Conservation (phyloP, 2,888 invertebrate genomes). For the Pogonocherus hispidulus region DNA sequence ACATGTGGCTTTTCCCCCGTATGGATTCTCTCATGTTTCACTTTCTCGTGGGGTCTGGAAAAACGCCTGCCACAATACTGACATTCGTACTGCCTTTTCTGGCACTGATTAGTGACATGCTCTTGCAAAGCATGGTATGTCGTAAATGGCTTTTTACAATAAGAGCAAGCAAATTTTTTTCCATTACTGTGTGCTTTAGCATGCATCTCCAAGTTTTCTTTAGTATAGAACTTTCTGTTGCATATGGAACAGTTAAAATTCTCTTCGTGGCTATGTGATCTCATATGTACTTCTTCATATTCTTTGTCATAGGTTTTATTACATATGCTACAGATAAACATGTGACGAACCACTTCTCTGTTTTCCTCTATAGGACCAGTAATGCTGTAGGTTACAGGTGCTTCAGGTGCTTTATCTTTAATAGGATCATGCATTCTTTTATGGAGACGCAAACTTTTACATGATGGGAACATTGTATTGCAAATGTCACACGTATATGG, state of each 20-base stretch:
- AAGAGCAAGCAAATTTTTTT: slow-evolving; percentile 68
- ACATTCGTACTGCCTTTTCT: slow-evolving; percentile 76
- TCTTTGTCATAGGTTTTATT: slow-evolving; percentile 69
- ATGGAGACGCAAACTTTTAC: slow-evolving; percentile 79
- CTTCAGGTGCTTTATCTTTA: slow-evolving; percentile 71
- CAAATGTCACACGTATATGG: slow-evolving; percentile 76
- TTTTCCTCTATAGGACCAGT: slow-evolving; percentile 58
- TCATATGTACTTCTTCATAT: slow-evolving; percentile 76
- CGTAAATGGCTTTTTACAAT: slow-evolving; percentile 65
- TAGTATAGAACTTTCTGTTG: slow-evolving; percentile 79
- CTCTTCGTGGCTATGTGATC: slow-evolving; percentile 74
- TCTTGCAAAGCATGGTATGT: slow-evolving; percentile 61
- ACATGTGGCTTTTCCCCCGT: slow-evolving; percentile 85
- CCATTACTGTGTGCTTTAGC: slow-evolving; percentile 77
- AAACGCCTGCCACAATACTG: slow-evolving; percentile 81
- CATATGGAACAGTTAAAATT: slow-evolving; percentile 77
- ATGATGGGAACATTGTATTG: slow-evolving; percentile 76
- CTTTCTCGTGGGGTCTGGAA: slow-evolving; percentile 83
- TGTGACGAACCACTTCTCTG: slow-evolving; percentile 60
- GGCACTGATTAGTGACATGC: slow-evolving; percentile 61
- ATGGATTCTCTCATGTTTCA: slow-evolving; percentile 87
- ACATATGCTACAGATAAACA: slow-evolving; percentile 69
- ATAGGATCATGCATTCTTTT: slow-evolving; percentile 82
- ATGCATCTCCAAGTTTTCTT: slow-evolving; percentile 80
- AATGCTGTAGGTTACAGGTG: slow-evolving; percentile 68